Base-by-base conservation (phyloP, 92 coral and sea anemone genomes). In the Porites lobata region DNA sequence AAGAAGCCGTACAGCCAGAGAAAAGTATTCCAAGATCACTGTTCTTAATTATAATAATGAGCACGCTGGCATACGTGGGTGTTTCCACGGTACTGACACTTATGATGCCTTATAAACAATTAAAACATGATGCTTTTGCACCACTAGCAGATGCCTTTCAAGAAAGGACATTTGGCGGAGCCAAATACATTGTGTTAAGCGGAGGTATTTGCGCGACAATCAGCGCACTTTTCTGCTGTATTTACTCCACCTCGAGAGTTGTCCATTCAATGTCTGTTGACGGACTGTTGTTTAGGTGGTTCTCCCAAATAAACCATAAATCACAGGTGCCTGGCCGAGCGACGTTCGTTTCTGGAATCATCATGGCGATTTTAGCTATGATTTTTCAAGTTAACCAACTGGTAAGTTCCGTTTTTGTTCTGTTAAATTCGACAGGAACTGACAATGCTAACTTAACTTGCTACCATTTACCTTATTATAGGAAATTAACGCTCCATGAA, bases 251-350 rank as follows among this genome's bases (percentile, higher is more conserved):
- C 19, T 94, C 98, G 3, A 71, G 99, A 58, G 68, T 96, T 12
- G 82, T 96, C 50, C 88, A 94, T 69, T 85, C 96, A 14, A 93
- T 96, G 99, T 96, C 99, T 8, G 84, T 79, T 6, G 98, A 96
- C 68, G 99, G 99, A 10, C 66, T 96, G 65, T 62, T 96, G 73
- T 93, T 93, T 61, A 79, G 86, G 13, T 82, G 81, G 69, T 85
- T 94, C 29, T 81, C 90, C 38, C 87, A 82, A 51, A 87, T 95
- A 14, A 87, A 92, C 69, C 57, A 20, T 22, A 89, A 76, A 38
- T 89, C 92, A 9, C 93, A 96, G 19, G 93, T 96, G n/a, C 98
- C 99, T 6, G 65, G 90, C 1, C 77, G 91, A 47, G 94, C 99
- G 1, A 87, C 89, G 0, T 13, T 93, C 9, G 89, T 79, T 17